phyloP scores from a whole-genome alignment of 2,888 invertebrate species.

The Abscondita cerata region DNA sequence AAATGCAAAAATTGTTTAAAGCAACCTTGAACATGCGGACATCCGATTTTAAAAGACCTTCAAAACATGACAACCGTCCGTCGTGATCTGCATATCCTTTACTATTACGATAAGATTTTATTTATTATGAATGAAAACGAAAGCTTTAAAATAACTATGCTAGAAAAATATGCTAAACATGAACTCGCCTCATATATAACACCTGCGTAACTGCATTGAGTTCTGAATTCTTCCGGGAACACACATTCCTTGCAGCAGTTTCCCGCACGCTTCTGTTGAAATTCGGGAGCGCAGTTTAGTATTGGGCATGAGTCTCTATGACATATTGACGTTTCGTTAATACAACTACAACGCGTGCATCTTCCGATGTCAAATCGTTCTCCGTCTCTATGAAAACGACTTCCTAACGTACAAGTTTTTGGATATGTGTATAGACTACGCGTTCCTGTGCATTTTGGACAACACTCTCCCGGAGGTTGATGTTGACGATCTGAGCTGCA shows the following conservation, averaged over 20 bases:
- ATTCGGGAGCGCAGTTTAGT: conserved; percentile 81
- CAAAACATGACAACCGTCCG: background rate
- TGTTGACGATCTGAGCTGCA: conserved; percentile 75
- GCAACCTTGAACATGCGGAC: conserved; percentile 21
- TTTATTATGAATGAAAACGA: background rate
- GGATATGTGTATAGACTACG: conserved; percentile 58
- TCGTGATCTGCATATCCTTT: conserved; percentile 14
- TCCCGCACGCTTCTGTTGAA: conserved; percentile 69
- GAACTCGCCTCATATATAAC: conserved; percentile 73
- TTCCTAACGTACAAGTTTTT: conserved; percentile 62
- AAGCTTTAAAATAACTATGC: background rate
- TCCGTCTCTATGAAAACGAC: conserved; percentile 44
- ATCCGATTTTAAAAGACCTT: conserved; percentile 19
- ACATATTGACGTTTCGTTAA: conserved; percentile 82
- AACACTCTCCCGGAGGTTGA: conserved; percentile 81
- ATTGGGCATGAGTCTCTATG: conserved; percentile 85
- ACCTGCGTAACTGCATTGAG: conserved; percentile 70
- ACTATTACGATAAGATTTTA: background rate
- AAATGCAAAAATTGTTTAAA: conserved; percentile 10
- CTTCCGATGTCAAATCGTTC: conserved; percentile 40
- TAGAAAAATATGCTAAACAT: background rate
- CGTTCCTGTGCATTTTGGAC: conserved; percentile 62
- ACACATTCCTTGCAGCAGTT: conserved; percentile 82
- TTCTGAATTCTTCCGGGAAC: conserved; percentile 71
- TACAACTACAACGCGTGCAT: conserved; percentile 86